A percentile compares a stretch with the other conserved stretches of the same genome.
Conservation (phyloP, 2,888 invertebrate species). For the Orthosia incerta region DNA sequence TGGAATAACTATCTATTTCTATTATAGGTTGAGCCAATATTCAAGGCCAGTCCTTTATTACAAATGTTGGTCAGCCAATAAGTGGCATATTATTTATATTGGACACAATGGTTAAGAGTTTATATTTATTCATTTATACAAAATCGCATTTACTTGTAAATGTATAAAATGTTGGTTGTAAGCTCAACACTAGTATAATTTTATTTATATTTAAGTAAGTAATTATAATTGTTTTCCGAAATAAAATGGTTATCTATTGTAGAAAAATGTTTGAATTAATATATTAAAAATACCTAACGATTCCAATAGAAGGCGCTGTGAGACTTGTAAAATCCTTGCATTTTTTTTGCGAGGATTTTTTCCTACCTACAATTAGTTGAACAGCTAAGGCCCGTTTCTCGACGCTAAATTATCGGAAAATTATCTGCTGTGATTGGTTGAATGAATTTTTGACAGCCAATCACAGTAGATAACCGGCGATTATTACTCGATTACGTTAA, state of each 20-base stretch:
- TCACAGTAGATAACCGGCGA: no score
- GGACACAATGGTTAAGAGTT: constrained; percentile 10
- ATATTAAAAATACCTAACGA: background rate
- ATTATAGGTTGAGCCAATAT: constrained; percentile 1
- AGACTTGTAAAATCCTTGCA: no score
- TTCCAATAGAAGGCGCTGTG: constrained; percentile 25
- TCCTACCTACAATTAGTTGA: no score
- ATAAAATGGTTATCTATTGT: constrained; percentile 44
- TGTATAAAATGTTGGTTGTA: constrained; percentile 37
- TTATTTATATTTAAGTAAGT: constrained; percentile 47
- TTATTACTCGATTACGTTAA: no score
- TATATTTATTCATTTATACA: constrained; percentile 27
- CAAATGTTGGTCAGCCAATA: constrained; percentile 24
- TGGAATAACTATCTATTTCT: background rate
- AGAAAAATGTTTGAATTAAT: background rate
- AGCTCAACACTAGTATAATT: constrained; percentile 30
- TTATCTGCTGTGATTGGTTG: no score
- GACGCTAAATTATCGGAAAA: no score
- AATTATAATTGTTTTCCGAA: constrained; percentile 42
- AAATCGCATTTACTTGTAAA: constrained; percentile 24
- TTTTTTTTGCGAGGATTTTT: no score
- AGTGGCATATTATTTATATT: constrained; percentile 1
- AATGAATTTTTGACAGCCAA: no score
- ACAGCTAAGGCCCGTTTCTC: no score
- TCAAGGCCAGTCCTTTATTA: constrained; percentile 2